Evolutionary conservation across 92 coral and sea anemone genomes (phyloP).

Genomic region (Porites lobata): DNA sequence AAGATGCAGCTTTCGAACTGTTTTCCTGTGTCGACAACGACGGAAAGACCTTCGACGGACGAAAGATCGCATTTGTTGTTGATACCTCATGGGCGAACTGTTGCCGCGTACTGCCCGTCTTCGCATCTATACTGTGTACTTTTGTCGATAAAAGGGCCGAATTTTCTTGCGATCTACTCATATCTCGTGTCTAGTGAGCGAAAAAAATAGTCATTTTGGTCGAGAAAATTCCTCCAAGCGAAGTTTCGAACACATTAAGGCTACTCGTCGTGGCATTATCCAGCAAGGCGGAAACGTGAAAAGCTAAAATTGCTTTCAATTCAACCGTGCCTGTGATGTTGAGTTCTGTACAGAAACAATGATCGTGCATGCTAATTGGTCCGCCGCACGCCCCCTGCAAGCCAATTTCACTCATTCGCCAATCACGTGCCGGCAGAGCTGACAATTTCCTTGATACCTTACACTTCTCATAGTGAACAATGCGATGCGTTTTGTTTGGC

Average conservation of each 20-base stretch:
- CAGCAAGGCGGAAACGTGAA: slow-evolving; percentile 83
- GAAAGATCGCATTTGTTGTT: slow-evolving; percentile 49
- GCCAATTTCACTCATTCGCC: slow-evolving; percentile 68
- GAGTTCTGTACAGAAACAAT: slow-evolving; percentile 88
- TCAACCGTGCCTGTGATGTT: slow-evolving; percentile 73
- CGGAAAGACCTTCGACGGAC: slow-evolving; percentile 42
- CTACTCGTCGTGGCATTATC: slow-evolving; percentile 53
- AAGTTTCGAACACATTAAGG: slow-evolving; percentile 66
- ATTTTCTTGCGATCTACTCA: slow-evolving; percentile 95
- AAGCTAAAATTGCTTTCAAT: slow-evolving; percentile 72
- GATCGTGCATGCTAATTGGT: slow-evolving; percentile 92
- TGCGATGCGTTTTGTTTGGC: slow-evolving; percentile 49
- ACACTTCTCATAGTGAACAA: slow-evolving; percentile 78
- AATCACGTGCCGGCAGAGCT: slow-evolving; percentile 78
- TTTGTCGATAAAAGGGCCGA: slow-evolving; percentile 84
- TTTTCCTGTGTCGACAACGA: slow-evolving; percentile 38
- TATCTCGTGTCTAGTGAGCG: slow-evolving; percentile 46
- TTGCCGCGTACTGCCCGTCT: slow-evolving; percentile 48
- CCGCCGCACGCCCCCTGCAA: slow-evolving; percentile 85
- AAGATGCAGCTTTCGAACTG: slow-evolving; percentile 19
- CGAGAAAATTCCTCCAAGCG: slow-evolving; percentile 73
- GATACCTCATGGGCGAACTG: slow-evolving; percentile 55
- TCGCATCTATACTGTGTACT: slow-evolving; percentile 82
- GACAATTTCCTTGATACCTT: slow-evolving; percentile 86
- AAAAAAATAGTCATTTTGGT: slow-evolving; percentile 51